Percentiles rank a stretch among this genome's conserved stretches.
These are phyloP conservation scores for Macrosoma leucophasiata DNA, from an alignment of 2,888 invertebrate species.

Conservation along the genomic window DNA sequence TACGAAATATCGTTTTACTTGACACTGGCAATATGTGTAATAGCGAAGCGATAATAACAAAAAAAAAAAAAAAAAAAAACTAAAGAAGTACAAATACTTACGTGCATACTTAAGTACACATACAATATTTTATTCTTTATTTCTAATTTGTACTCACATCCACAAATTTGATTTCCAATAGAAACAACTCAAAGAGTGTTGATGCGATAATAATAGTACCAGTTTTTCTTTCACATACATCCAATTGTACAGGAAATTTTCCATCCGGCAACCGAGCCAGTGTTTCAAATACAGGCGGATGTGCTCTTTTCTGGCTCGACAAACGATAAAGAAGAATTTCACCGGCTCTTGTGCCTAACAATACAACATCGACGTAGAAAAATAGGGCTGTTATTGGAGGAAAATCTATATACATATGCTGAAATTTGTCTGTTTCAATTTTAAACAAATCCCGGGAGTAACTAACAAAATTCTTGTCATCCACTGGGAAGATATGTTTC, in stretches of 20 bases:
- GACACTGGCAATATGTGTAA: too few species aligned
- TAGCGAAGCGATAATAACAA: too few species aligned
- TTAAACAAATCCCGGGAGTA: slow-evolving; percentile 56
- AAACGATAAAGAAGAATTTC: slow-evolving; percentile 53
- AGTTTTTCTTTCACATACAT: slow-evolving; percentile 51
- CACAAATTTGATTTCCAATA: slow-evolving; percentile 49
- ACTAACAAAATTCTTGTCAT: slow-evolving; percentile 52
- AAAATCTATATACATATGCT: slow-evolving; percentile 56
- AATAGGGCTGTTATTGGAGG: slow-evolving; percentile 54
- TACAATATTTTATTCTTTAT: neutral
- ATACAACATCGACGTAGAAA: slow-evolving; percentile 53
- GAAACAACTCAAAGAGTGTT: slow-evolving; percentile 49
- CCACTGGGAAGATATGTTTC: slow-evolving; percentile 43
- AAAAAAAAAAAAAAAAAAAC: neutral
- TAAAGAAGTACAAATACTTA: neutral
- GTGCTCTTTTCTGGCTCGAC: slow-evolving; percentile 41
- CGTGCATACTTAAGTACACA: neutral
- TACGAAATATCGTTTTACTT: too few species aligned
- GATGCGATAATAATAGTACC: slow-evolving; percentile 51
- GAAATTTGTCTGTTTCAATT: slow-evolving; percentile 49
- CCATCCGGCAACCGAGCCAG: slow-evolving; percentile 45
- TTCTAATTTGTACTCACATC: slow-evolving; percentile 39
- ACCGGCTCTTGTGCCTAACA: slow-evolving; percentile 48
- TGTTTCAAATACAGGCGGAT: slow-evolving; percentile 45
- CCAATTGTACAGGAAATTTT: slow-evolving; percentile 51